phyloP scores from a whole-genome alignment of 2,888 invertebrate species.

The Chrysolina oricalcia region DNA sequence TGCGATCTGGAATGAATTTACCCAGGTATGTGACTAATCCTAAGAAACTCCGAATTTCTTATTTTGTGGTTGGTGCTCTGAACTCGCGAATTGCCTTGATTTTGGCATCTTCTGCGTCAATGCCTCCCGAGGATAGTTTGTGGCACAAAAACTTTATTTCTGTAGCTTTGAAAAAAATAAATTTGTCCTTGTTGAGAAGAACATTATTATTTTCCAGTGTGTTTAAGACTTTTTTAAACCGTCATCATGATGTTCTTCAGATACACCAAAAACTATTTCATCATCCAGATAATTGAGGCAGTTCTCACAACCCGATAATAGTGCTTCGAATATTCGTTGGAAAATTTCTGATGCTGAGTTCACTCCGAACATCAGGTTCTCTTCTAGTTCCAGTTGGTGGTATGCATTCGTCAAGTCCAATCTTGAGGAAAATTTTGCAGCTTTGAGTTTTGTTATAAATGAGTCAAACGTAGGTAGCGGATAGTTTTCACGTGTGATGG shows the following conservation, averaged over 20 bases:
- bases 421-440: conserved; percentile 58
- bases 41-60: conserved; percentile 55
- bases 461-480: conserved; percentile 58
- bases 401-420: conserved; percentile 45
- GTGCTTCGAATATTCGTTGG: conserved; percentile 60
- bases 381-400: conserved; percentile 14
- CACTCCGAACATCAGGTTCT: conserved; percentile 63
- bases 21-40: conserved; percentile 53
- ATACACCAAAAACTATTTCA: conserved; percentile 59
- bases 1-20: conserved; percentile 50
- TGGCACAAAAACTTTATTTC: conserved; percentile 45
- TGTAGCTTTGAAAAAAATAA: conserved; percentile 43
- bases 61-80: conserved; percentile 54
- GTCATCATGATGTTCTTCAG: conserved; percentile 54
- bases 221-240: conserved; percentile 35
- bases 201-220: conserved; percentile 44
- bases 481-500: conserved; percentile 51
- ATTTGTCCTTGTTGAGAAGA: conserved; percentile 48
- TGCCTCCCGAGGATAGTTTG: conserved; percentile 64
- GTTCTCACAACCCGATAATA: conserved; percentile 58
- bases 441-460: conserved; percentile 56
- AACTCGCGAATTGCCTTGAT: conserved; percentile 41
- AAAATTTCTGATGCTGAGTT: conserved; percentile 62
- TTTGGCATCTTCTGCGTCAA: not conserved
- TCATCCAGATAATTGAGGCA: conserved; percentile 61